A percentile compares a stretch with the other conserved stretches of the same genome.
Evolutionary conservation across 2,888 invertebrate species (phyloP).

Genomic region (Eilema caniola): DNA sequence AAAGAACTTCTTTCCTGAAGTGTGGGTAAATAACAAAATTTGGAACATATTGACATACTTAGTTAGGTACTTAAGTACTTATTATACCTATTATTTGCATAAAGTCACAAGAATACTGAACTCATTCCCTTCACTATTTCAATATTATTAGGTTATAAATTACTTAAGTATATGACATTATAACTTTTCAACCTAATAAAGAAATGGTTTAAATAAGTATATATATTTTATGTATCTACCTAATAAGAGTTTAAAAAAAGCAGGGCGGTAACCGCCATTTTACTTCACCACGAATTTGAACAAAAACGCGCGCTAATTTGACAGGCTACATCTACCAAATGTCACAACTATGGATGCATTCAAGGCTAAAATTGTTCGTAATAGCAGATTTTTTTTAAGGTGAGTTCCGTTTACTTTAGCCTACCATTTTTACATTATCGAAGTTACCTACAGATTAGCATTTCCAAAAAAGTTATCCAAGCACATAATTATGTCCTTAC

Average conservation of each 20-base stretch:
- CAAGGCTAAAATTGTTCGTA: slow-evolving; percentile 19
- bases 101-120: not conserved
- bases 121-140: no score
- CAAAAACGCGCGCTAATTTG: slow-evolving; percentile 59
- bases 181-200: not conserved
- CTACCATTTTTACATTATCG: not conserved
- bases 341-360: slow-evolving; percentile 49
- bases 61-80: no score
- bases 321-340: slow-evolving; percentile 69
- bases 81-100: not conserved
- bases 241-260: slow-evolving; percentile 7
- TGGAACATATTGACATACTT: no score
- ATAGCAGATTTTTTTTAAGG: not conserved
- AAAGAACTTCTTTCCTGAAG: no score
- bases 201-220: not conserved
- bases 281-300: slow-evolving; percentile 31
- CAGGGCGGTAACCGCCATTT: slow-evolving; percentile 21
- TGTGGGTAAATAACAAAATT: no score
- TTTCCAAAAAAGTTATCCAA: not conserved
- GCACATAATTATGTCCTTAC: no score
- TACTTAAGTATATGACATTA: not conserved
- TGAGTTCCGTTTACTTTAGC: slow-evolving; percentile 26
- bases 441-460: not conserved
- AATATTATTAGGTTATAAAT: not conserved
- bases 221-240: not conserved